Base-by-base conservation (phyloP, 2,888 invertebrate species). In the Thereva nobilitata region DNA sequence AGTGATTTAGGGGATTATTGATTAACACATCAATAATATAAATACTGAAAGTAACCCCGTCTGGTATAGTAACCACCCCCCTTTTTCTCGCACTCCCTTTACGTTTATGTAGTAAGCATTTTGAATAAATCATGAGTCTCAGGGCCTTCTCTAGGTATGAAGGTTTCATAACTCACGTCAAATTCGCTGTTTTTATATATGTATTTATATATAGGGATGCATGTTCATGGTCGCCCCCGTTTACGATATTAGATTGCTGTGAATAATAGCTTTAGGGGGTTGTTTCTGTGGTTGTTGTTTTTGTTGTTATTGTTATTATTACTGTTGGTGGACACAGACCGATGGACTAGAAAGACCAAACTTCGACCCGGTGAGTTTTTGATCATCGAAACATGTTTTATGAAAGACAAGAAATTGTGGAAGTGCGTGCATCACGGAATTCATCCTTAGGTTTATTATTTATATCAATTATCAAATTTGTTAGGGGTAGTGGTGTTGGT, bases 361-460 rank as follows among this genome's bases (percentile, higher is more conserved):
- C 37, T 37, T 59, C 57, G 57, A 37, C 45, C 57, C 23, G 23
- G 23, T 23, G 50, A 61, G 61, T 61, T 40, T 61, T 61, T 61
- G 61, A 61, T 61, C 61, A 61, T 12, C 61, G 50, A 61, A 61
- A 50, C 61, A 61, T 61, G 50, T 61, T 23, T 61, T 50, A 61
- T 61, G 61, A 49, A 41, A 37, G 50, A 40, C 37, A 37, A 23
- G 23, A 23, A 23, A 23, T 23, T 23, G 23, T 23, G 23, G 23
- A 23, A 23, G 50, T 68, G 66, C 68, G 66, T 68, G 68, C 55
- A 68, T 68, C 68, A 68, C 68, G 68, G 59, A 55, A 68, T 61
- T 42, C 10, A 54, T 41, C 57, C 56, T 23, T 23, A 2, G 23
- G 66, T 68, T 66, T 68, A 65, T 68, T 68, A 68, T 68, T 66